A percentile compares a stretch with the other conserved stretches of the same genome.
Evolutionary conservation across 2,797 vertebrate species (phyloP).

Genomic region (Anableps anableps): DNA sequence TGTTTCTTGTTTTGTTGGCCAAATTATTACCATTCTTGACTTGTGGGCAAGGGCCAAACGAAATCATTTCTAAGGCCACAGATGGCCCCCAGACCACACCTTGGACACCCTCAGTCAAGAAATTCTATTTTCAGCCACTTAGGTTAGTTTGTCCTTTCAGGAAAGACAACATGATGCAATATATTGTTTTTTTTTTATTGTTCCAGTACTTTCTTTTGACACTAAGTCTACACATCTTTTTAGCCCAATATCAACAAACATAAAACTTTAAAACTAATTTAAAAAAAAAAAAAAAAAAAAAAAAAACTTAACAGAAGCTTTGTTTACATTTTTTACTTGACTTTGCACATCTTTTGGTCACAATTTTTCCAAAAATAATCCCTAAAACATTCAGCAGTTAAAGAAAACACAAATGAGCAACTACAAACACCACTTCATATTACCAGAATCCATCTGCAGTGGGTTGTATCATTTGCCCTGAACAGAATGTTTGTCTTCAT

Average conservation of each 20-base stretch:
- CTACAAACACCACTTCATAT: too few species aligned
- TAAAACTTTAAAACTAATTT: neutral
- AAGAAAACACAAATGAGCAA: neutral
- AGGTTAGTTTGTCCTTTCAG: neutral
- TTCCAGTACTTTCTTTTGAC: neutral
- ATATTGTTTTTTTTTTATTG: neutral
- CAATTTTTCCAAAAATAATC: neutral
- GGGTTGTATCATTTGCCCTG: neutral
- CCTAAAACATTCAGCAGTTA: neutral
- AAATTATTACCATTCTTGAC: too few species aligned
- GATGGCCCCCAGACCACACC: neutral
- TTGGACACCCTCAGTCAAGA: neutral
- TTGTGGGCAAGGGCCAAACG: neutral
- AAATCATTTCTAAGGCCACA: neutral
- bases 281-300: neutral
- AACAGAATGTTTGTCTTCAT: conserved; percentile 28
- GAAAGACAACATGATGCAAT: neutral
- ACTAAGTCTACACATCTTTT: neutral
- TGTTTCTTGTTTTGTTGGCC: neutral
- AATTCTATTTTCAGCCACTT: neutral
- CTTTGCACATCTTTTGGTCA: neutral
- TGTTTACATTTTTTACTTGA: neutral
- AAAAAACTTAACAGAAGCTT: neutral
- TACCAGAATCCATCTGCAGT: neutral
- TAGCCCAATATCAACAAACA: neutral